Evolutionary conservation across 1,140 invertebrate genomes (phyloP), one percentile per base, ranked within the genome.

Genomic region (Drosophila equinoxialis): DNA sequence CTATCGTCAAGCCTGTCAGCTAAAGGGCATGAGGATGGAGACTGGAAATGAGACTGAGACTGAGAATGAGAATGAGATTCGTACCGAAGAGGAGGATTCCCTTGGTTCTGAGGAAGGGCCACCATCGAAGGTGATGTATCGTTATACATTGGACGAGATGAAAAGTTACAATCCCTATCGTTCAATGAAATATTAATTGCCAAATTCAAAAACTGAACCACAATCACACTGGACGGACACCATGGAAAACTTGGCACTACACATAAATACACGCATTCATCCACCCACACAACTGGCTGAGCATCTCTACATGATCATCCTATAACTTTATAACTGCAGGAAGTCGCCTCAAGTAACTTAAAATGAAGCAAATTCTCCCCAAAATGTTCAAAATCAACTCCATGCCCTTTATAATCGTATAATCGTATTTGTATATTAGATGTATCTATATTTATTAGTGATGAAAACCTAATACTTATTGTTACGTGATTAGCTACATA

Each of bases 101-200:
- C 39, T 66, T 5, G 73, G 73, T 10, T 77, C 74, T 5, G 73
- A 86, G 17, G 84, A 84, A 30, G 77, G 89, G 41, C 74, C 82
- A 23, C 45, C 37, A 14, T 58, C 67, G 0, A 76, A 73, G 59
- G 62, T 62, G 6, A 48, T 64, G 20, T 90, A 90, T 51, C 85
- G 84, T 17, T 89, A 89, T 37, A 89, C 84, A 4, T 64, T 89
- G 17, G 84, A 89, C 20, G 81, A 89, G 45, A 89, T 89, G 84
- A 89, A 89, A 51, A 89, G 84, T 57, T 89, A 74, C 55, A 89
- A 89, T 68, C 84, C 84, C 3, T 89, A 89, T 68, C 84, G 84
- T 26, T 84, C 81, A 42, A 66, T 84, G 20, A 70, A 89, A 60
- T 45, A 77, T 54, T 83, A 89, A 74, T 45, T 62, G 37, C 39